These are phyloP conservation scores for Nephrocerus scutellatus DNA, from an alignment of 2,888 invertebrate genomes.

Conservation along the genomic window DNA sequence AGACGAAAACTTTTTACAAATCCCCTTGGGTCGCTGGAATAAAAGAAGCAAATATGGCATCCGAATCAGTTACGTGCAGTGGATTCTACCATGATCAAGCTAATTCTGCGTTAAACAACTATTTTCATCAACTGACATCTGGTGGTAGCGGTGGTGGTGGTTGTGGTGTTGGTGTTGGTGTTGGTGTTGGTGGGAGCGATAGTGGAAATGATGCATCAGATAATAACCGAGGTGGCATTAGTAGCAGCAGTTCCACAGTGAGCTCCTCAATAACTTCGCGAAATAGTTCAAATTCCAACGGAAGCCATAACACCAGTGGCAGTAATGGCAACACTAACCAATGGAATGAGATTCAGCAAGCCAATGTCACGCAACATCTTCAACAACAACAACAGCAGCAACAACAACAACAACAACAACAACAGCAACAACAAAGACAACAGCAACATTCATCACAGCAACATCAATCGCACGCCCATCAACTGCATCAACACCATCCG, in stretches of 20 bases:
- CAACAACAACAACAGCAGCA: slow-evolving; percentile 34
- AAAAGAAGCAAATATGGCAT: too few species aligned
- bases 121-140: slow-evolving; percentile 38
- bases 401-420: slow-evolving; percentile 28
- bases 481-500: slow-evolving; percentile 19
- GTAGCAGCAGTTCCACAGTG: too few species aligned
- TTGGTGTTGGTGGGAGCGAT: slow-evolving; percentile 16
- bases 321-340: slow-evolving; percentile 19
- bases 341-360: slow-evolving; percentile 24
- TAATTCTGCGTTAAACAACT: slow-evolving; percentile 37
- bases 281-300: slow-evolving; percentile 13
- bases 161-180: slow-evolving; percentile 18
- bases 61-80: slow-evolving; percentile 32
- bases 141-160: slow-evolving; percentile 22
- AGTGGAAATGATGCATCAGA: slow-evolving; percentile 20
- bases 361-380: slow-evolving; percentile 29
- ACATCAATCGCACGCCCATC: slow-evolving; percentile 16
- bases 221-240: slow-evolving; percentile 30
- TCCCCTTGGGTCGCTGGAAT: too few species aligned
- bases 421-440: slow-evolving; percentile 25
- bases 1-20: too few species aligned
- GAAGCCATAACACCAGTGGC: slow-evolving; percentile 18
- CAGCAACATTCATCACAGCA: slow-evolving; percentile 30
- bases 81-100: slow-evolving; percentile 43
- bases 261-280: slow-evolving; percentile 1